phyloP scores from a whole-genome alignment of 1,140 invertebrate genomes.

The Tetraneura akinire region DNA sequence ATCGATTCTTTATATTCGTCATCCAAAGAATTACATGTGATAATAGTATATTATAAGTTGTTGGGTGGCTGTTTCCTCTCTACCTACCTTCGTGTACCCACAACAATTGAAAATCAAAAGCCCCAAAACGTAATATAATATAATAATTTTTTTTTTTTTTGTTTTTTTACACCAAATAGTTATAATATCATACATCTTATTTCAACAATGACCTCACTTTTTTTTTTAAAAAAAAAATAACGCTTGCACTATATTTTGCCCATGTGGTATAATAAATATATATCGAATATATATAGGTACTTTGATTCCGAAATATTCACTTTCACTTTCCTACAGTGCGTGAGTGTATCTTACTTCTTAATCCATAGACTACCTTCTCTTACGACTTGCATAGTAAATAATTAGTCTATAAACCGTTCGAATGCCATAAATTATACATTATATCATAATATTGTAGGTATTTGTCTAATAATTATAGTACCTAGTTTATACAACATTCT shows the following conservation, averaged over 20 bases:
- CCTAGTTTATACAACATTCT: background rate
- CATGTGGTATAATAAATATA: background rate
- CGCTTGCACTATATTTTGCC: slow-evolving; percentile 1
- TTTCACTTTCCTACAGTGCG: slow-evolving; percentile 31
- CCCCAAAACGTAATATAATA: background rate
- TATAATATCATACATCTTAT: background rate
- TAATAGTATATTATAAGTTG: background rate
- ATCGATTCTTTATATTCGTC: slow-evolving; percentile 15
- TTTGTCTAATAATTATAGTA: background rate
- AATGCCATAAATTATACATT: background rate
- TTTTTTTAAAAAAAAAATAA: too few species aligned
- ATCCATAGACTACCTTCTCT: slow-evolving; percentile 4
- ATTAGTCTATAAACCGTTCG: background rate
- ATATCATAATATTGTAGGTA: background rate
- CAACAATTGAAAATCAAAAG: background rate
- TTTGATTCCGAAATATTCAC: slow-evolving; percentile 29
- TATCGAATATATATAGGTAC: background rate
- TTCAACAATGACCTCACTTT: slow-evolving; percentile 24
- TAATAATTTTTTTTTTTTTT: too few species aligned
- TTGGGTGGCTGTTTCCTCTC: background rate
- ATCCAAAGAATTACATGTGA: background rate
- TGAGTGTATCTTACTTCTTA: background rate
- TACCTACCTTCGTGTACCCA: background rate
- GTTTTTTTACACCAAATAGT: background rate
- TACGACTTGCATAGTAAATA: too few species aligned